Conservation (phyloP, 2,888 invertebrate species). For the Congeria kusceri region DNA sequence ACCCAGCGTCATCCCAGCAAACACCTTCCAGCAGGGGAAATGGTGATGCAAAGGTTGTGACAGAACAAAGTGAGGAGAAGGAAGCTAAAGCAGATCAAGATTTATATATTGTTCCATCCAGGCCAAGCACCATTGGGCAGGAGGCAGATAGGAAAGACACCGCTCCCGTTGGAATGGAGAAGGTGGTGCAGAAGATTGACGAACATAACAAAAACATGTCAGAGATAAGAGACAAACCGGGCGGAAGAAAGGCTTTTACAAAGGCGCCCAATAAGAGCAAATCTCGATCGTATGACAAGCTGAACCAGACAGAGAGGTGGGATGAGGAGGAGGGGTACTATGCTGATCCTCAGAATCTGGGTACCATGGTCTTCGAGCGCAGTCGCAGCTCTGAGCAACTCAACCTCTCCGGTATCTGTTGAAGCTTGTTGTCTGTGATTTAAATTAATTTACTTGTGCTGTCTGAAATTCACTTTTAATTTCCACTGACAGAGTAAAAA, state of each 20-base stretch:
- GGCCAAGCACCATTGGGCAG: constrained; percentile 63
- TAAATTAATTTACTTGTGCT: no score
- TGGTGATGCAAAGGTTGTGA: constrained; percentile 27
- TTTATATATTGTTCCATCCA: constrained; percentile 56
- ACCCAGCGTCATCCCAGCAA: no score
- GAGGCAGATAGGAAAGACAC: constrained; percentile 60
- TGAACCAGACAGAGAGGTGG: constrained; percentile 53
- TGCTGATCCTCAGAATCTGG: constrained; percentile 45
- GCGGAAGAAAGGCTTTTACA: constrained; percentile 17
- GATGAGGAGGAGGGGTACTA: constrained; percentile 53
- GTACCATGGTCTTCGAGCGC: constrained; percentile 72
- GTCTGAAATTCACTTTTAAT: no score
- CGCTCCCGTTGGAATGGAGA: constrained; percentile 53
- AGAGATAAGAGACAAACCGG: constrained; percentile 18
- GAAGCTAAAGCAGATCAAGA: constrained; percentile 40
- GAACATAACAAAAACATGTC: constrained; percentile 21
- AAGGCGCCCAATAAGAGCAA: constrained; percentile 38
- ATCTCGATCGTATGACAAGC: constrained; percentile 54
- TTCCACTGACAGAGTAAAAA: no score
- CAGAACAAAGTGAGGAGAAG: constrained; percentile 32
- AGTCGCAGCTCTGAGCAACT: constrained; percentile 58
- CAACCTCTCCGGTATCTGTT: constrained; percentile 37
- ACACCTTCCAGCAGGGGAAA: no score
- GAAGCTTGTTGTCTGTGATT: no score
- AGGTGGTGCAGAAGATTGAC: constrained; percentile 28